Evolutionary conservation across 2,113 vertebrate genomes (phyloP).

Genomic region (Psittacus erithacus): DNA sequence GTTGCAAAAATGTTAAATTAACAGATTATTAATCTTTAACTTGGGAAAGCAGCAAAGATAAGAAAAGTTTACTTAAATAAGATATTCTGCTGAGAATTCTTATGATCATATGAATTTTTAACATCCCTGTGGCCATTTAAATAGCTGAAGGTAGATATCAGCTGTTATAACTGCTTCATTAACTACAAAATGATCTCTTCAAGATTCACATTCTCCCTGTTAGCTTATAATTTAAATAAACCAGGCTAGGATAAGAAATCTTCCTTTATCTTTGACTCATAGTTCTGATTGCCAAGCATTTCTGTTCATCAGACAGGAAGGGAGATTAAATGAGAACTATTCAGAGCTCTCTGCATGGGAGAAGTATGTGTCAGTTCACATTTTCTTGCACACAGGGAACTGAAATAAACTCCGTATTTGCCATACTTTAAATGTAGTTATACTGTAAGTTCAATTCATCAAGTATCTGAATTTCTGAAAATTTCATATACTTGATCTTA

Average conservation of each 20-base stretch:
- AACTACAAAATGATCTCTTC: slow-evolving; percentile 34
- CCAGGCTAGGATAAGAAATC: background rate
- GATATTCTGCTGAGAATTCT: background rate
- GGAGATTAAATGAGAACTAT: background rate
- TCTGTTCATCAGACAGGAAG: background rate
- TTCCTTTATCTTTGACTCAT: slow-evolving; percentile 19
- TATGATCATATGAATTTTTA: background rate
- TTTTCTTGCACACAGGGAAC: background rate
- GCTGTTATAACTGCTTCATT: slow-evolving; percentile 26
- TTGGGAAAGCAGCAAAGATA: background rate
- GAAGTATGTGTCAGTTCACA: background rate
- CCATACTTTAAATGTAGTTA: background rate
- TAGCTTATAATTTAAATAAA: slow-evolving; percentile 36
- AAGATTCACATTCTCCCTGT: background rate
- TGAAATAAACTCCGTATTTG: background rate
- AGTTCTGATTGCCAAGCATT: slow-evolving; percentile 3
- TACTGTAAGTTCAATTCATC: background rate
- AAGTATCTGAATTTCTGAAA: background rate
- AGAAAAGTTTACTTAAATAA: slow-evolving; percentile 10
- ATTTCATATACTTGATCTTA: background rate
- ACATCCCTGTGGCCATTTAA: background rate
- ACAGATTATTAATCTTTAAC: background rate
- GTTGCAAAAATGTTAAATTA: background rate
- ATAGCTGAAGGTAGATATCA: slow-evolving; percentile 9
- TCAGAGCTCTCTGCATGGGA: background rate